These are phyloP conservation scores for Daphoenositta chrysoptera DNA, from an alignment of 2,113 vertebrate genomes.

Conservation along the genomic window DNA sequence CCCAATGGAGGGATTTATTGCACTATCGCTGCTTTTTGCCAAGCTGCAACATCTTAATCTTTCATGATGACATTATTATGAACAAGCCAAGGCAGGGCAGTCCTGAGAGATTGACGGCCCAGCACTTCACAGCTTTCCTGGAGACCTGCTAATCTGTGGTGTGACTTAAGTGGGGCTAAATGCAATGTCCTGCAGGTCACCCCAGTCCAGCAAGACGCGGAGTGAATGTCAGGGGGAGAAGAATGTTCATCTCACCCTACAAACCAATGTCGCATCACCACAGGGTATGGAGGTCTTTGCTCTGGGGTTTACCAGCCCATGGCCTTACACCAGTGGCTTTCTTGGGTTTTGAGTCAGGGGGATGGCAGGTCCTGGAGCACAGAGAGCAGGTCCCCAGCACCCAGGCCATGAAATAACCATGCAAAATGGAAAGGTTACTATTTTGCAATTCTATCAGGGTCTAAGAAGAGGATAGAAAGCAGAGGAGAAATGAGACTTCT, in stretches of 20 bases:
- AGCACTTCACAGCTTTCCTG: not conserved
- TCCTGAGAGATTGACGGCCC: not conserved
- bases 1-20: constrained; percentile 13
- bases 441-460: not conserved
- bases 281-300: fast-evolving
- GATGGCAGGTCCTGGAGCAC: not conserved
- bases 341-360: not conserved
- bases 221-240: not conserved
- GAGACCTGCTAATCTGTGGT: not conserved
- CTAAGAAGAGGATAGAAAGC: not conserved
- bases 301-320: not conserved
- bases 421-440: not conserved
- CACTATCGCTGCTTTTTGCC: not conserved
- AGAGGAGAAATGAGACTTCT: not conserved
- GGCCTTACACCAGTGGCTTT: not conserved
- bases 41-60: constrained; percentile 36
- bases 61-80: constrained; percentile 11
- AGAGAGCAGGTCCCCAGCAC: not conserved
- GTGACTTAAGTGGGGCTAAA: not conserved
- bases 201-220: not conserved
- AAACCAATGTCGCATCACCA: fast-evolving
- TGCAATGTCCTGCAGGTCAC: not conserved
- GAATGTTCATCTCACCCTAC: not conserved
- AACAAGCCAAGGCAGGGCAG: not conserved
- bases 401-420: not conserved